These are phyloP conservation scores for Madoqua kirkii DNA, from an alignment of 2,113 vertebrate species.

Conservation along the genomic window DNA sequence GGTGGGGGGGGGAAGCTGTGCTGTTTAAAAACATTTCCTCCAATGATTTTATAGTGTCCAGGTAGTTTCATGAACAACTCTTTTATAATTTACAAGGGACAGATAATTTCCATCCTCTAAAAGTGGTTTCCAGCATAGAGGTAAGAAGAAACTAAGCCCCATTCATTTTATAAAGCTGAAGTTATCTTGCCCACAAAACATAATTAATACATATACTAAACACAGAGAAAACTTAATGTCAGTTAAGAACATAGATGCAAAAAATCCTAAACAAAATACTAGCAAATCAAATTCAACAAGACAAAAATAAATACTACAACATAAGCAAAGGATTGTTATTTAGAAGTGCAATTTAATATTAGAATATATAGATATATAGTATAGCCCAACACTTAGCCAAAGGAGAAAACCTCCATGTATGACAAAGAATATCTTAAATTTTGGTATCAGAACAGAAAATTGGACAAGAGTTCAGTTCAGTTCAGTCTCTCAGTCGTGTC, in stretches of 20 bases:
- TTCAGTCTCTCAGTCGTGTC: neutral
- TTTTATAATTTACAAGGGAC: constrained; percentile 1
- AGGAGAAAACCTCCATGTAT: neutral
- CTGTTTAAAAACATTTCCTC: constrained; percentile 17
- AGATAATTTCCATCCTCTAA: neutral
- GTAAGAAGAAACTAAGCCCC: neutral
- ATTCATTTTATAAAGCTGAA: constrained; percentile 34
- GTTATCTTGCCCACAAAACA: constrained; percentile 21
- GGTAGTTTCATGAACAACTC: neutral
- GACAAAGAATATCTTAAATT: neutral
- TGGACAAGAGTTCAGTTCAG: neutral
- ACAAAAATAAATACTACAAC: neutral
- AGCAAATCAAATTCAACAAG: neutral
- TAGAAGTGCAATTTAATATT: neutral
- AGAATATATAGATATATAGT: neutral
- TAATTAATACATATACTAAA: neutral
- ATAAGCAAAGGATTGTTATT: neutral
- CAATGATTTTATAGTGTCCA: neutral
- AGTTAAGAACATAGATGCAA: neutral
- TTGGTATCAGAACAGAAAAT: neutral
- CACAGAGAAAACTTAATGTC: neutral
- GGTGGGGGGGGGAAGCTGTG: neutral
- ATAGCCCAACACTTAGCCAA: neutral
- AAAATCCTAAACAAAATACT: constrained; percentile 18
- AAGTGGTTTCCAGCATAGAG: neutral